Conservation (phyloP, 2,113 vertebrate genomes). For the Saguinus imperator region DNA sequence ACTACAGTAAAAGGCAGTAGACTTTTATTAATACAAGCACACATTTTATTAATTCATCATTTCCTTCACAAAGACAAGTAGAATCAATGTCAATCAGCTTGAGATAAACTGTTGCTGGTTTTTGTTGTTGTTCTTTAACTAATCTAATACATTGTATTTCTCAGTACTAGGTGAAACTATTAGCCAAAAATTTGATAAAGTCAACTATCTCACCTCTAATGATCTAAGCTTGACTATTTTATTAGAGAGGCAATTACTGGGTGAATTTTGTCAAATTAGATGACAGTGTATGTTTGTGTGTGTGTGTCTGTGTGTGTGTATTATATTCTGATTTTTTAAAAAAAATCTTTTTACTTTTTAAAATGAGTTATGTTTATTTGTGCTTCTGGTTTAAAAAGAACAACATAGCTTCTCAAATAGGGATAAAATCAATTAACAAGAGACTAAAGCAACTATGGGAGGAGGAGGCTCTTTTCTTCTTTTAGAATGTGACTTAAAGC, state of each 20-base stretch:
- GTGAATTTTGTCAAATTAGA: neutral
- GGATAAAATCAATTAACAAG: neutral
- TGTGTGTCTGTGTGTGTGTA: neutral
- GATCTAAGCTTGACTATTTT: neutral
- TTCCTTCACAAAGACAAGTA: neutral
- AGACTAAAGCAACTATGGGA: neutral
- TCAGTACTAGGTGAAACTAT: neutral
- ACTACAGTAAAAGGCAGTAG: neutral
- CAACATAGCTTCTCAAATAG: neutral
- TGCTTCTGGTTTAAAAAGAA: constrained; percentile 19
- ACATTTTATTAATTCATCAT: neutral
- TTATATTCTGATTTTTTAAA: neutral
- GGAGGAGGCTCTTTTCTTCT: neutral
- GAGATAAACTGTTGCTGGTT: neutral
- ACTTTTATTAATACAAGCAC: neutral
- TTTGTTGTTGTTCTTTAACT: neutral
- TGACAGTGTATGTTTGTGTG: neutral
- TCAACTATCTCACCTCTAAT: neutral
- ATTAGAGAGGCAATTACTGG: neutral
- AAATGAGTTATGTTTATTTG: constrained; percentile 12
- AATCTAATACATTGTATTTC: neutral
- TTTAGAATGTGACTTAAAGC: neutral
- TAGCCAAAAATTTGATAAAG: neutral
- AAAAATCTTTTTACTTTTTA: neutral
- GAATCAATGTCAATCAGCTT: neutral